Evolutionary conservation across 2,797 vertebrate species (phyloP).

Genomic region (Vireo griseus): DNA sequence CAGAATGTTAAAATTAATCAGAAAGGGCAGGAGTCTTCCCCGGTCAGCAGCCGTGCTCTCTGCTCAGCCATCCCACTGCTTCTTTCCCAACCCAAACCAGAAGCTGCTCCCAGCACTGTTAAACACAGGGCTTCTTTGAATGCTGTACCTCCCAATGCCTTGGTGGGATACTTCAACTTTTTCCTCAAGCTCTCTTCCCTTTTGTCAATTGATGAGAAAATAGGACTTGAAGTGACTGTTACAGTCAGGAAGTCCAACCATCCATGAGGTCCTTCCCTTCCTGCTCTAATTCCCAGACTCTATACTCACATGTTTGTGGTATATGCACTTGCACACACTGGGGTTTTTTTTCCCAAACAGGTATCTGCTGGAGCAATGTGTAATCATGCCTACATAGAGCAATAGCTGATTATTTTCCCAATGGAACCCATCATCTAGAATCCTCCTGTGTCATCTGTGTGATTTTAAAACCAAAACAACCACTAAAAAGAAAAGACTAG

Average conservation of each 20-base stretch:
- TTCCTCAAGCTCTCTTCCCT: not conserved
- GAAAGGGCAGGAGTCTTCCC: not conserved
- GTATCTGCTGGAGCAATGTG: not conserved
- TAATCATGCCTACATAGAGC: not conserved
- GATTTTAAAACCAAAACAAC: not conserved
- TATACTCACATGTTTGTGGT: not conserved
- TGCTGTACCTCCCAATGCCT: not conserved
- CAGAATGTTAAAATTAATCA: slow-evolving; percentile 38
- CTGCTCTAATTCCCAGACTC: not conserved
- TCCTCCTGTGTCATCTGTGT: not conserved
- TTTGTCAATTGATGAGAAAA: not conserved
- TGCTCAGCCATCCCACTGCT: not conserved
- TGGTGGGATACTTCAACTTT: not conserved
- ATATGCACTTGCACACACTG: not conserved
- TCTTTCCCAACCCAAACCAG: not conserved
- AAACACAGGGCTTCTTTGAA: not conserved
- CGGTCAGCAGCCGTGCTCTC: not conserved
- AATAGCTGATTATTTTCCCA: not conserved
- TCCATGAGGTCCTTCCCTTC: not conserved
- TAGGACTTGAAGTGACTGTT: not conserved
- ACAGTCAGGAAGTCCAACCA: not conserved
- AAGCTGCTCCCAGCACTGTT: not conserved
- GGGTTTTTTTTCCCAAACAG: not conserved
- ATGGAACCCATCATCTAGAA: not conserved
- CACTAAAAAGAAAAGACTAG: not conserved